phyloP scores from a whole-genome alignment of 2,797 vertebrate species.

The Telmatherina bonti region DNA sequence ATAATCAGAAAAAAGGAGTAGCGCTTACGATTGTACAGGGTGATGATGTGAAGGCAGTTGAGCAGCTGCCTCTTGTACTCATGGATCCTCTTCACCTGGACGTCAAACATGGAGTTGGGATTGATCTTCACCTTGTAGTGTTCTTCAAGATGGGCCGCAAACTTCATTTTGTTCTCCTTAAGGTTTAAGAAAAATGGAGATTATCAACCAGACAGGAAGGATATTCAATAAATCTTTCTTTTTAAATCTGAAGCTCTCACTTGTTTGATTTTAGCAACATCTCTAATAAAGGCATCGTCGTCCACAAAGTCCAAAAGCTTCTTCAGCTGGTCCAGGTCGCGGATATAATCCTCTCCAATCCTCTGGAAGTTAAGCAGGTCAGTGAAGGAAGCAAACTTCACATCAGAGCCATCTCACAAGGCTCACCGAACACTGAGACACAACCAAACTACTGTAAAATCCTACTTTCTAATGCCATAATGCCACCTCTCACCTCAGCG shows the following conservation, averaged over 20 bases:
- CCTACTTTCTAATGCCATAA: no score
- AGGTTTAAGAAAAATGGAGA: no score
- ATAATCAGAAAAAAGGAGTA: not conserved
- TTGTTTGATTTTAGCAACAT: constrained; percentile 93
- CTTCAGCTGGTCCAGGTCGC: constrained; percentile 88
- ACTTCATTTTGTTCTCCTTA: constrained; percentile 96
- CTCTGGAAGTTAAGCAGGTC: constrained; percentile 62
- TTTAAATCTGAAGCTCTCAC: constrained; percentile 62
- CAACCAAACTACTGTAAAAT: not conserved
- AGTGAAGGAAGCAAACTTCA: not conserved
- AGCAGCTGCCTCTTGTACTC: constrained; percentile 95
- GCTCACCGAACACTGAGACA: not conserved
- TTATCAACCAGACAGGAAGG: no score
- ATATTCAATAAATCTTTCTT: no score
- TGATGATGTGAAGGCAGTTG: constrained; percentile 94
- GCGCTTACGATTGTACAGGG: constrained; percentile 88
- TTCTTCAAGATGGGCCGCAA: constrained; percentile 86
- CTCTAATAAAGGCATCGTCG: constrained; percentile 89
- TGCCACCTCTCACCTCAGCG: constrained; percentile 81
- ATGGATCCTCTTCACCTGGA: constrained; percentile 95
- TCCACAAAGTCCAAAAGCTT: constrained; percentile 87
- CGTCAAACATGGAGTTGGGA: constrained; percentile 90
- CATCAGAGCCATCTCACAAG: not conserved
- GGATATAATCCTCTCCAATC: constrained; percentile 92
- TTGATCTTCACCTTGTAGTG: constrained; percentile 92